Evolutionary conservation across 2,888 invertebrate species (phyloP).

Genomic region (Helleia helle): DNA sequence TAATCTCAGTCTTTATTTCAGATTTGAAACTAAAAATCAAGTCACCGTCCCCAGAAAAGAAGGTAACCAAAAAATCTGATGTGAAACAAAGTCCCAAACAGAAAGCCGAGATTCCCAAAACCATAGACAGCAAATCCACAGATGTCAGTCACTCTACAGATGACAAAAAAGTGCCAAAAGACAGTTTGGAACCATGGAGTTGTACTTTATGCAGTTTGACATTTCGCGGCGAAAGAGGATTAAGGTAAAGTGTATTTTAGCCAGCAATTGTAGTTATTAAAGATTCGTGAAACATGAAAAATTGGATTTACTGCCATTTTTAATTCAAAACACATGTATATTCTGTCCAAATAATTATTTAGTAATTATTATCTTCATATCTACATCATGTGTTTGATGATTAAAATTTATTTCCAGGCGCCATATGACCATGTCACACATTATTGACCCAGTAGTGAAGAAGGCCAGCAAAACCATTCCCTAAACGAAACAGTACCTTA

Average conservation of each 20-base stretch:
- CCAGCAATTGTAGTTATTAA: too few species aligned
- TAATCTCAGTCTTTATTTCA: too few species aligned
- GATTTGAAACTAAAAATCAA: slow-evolving; percentile 46
- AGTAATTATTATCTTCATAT: too few species aligned
- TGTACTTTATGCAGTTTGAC: slow-evolving; percentile 44
- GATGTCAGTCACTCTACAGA: slow-evolving; percentile 13
- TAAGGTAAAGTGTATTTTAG: slow-evolving; percentile 35
- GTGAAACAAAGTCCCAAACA: slow-evolving; percentile 15
- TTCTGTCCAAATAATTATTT: too few species aligned
- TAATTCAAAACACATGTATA: too few species aligned
- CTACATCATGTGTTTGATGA: too few species aligned
- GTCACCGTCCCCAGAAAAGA: slow-evolving; percentile 30
- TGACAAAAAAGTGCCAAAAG: slow-evolving; percentile 24
- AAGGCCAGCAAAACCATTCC: slow-evolving; percentile 3
- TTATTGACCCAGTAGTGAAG: slow-evolving; percentile 25
- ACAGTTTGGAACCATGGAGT: slow-evolving; percentile 26
- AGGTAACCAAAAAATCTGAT: slow-evolving; percentile 21
- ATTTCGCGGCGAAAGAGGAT: slow-evolving; percentile 49
- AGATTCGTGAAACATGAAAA: too few species aligned
- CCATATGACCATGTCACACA: slow-evolving; percentile 50
- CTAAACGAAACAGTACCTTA: background rate
- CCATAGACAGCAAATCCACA: slow-evolving; percentile 17
- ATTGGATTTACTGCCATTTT: too few species aligned
- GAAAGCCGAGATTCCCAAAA: slow-evolving; percentile 8
- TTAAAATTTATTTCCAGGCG: slow-evolving; percentile 46